These are phyloP conservation scores for Heteronetta atricapilla DNA, from an alignment of 2,113 vertebrate species.

Conservation along the genomic window DNA sequence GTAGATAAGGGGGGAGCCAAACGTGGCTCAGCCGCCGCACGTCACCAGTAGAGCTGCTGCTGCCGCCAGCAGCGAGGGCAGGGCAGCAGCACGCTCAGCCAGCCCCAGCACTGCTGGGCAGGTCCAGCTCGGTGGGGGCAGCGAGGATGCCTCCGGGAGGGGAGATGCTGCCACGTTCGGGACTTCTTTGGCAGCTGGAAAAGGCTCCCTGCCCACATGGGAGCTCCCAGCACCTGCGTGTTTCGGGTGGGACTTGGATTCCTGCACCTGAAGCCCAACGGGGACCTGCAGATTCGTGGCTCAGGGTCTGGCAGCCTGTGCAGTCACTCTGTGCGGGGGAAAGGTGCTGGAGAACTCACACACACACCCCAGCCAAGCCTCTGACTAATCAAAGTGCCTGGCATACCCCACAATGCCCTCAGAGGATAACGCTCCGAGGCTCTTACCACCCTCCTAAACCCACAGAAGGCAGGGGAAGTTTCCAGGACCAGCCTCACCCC, in stretches of 20 bases:
- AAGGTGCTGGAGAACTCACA: fast-evolving
- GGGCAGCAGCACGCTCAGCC: not conserved
- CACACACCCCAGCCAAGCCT: not conserved
- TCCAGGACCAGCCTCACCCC: not conserved
- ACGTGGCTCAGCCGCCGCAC: not conserved
- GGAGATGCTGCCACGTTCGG: not conserved
- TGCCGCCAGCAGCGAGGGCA: not conserved
- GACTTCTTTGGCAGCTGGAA: not conserved
- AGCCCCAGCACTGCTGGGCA: not conserved
- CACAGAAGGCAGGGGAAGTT: not conserved
- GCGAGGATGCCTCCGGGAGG: not conserved
- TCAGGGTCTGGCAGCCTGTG: not conserved
- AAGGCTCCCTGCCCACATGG: not conserved
- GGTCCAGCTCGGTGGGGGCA: not conserved
- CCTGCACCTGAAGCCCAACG: not conserved
- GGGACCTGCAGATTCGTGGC: fast-evolving
- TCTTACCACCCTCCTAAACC: not conserved
- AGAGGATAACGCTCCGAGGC: fast-evolving
- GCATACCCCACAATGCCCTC: not conserved
- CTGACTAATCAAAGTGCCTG: not conserved
- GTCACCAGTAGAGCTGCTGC: not conserved
- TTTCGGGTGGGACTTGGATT: not conserved
- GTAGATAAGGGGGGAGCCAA: conserved; percentile 21
- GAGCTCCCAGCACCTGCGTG: not conserved
- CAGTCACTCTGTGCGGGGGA: fast-evolving